Evolutionary conservation across 1,140 invertebrate genomes (phyloP), one percentile per base, ranked within the genome.

Genomic region (Helicorthomorpha holstii): DNA sequence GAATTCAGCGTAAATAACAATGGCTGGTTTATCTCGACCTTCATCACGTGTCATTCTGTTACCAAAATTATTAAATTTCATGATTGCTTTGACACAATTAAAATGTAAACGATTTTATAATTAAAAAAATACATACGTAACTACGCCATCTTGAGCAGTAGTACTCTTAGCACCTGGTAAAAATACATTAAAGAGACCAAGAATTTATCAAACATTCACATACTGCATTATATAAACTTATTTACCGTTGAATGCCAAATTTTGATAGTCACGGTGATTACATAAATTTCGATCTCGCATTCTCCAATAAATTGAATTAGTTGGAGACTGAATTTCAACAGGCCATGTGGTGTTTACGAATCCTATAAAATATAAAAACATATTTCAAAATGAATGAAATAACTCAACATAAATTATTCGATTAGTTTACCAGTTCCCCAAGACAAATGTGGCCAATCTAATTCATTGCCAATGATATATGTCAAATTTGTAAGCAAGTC

Each of bases 211-310:
- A n/a, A n/a, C n/a, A n/a, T n/a, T n/a, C n/a, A n/a, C 16, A 7
- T 34, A 7, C 16, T 34, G 29, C 29, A 34, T 16, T 7, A 34
- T 7, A 34, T 25, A 7, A 4, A 46, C 7, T 7, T 7, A 25
- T 22, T 4, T 63, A 64, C 70, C 72, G 61, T 75, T 75, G 42
- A 67, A 64, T 34, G 64, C 66, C 22, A 72, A 59, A 57, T 75
- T 75, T 59, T 74, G 72, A 58, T 70, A 75, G 58, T 75, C 72
- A 45, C 71, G 55, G 55, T 73, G 71, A 57, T 72, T 73, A 58
- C 73, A 75, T 2, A 61, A 55, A 56, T 75, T 74, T 22, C 65
- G 7, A 25, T 46, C 19, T 7, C 44, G 44, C 21, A 46, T 7
- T 25, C 44, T 46, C 44, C 44, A 46, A 46, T 46, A 46, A 21